phyloP scores from a whole-genome alignment of 1,140 invertebrate species.

The Drosophila insularis region DNA sequence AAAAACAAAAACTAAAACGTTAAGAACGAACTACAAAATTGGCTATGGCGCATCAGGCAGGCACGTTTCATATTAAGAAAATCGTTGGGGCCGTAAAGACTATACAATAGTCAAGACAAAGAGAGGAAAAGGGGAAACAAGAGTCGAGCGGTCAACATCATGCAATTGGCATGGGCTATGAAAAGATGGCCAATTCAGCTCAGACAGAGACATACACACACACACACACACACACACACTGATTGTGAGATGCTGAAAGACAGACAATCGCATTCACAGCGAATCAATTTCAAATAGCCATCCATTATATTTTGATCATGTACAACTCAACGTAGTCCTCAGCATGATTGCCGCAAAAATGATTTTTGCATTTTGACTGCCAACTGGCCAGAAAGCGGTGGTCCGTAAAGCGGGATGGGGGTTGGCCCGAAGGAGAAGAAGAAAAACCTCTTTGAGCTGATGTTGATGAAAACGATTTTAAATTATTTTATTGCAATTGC shows the following conservation, averaged over 20 bases:
- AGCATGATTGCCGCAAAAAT: conserved; percentile 65
- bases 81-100: conserved; percentile 55
- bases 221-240: too few relatives aligned
- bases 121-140: neutral
- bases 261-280: conserved; percentile 60
- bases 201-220: conserved; percentile 3
- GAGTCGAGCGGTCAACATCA: conserved; percentile 44
- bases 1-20: conserved; percentile 25
- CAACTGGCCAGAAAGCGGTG: conserved; percentile 7
- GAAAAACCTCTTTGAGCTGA: conserved; percentile 69
- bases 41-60: conserved; percentile 71
- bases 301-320: conserved; percentile 68
- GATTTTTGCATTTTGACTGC: conserved; percentile 60
- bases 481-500: conserved; percentile 81
- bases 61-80: conserved; percentile 79
- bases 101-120: neutral
- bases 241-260: conserved; percentile 1
- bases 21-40: conserved; percentile 72
- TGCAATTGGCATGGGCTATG: conserved; percentile 66
- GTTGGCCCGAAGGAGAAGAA: conserved; percentile 1
- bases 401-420: neutral
- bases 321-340: conserved; percentile 46
- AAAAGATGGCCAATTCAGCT: conserved; percentile 49
- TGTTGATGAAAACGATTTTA: conserved; percentile 82
- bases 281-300: conserved; percentile 77